Percentiles rank a stretch among this genome's conserved stretches.
Conservation (phyloP, 2,797 vertebrate species). For the Picus viridis region DNA sequence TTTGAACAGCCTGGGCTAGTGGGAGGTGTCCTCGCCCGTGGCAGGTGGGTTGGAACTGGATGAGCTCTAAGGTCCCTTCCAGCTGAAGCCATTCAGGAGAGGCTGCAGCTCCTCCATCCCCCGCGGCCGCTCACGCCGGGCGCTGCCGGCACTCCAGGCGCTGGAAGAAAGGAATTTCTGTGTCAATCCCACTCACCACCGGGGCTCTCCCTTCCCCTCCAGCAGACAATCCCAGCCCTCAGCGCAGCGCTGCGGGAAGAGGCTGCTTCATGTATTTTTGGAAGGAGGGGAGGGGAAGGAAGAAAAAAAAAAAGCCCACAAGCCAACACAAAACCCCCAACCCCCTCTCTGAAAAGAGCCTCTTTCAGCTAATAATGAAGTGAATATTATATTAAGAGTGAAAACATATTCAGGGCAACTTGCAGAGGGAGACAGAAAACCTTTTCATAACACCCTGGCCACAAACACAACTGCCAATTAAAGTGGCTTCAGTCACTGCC, state of each 20-base stretch:
- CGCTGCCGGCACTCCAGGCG: too few relatives aligned
- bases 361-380: constrained; percentile 78
- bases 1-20: too few relatives aligned
- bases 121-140: too few relatives aligned
- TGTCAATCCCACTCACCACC: constrained; percentile 38
- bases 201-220: constrained; percentile 61
- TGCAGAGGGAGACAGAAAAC: constrained; percentile 75
- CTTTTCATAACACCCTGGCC: constrained; percentile 78
- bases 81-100: too few relatives aligned
- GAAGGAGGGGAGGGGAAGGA: background rate
- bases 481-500: background rate
- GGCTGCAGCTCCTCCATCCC: background rate
- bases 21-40: too few relatives aligned
- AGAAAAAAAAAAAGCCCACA: background rate
- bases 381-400: constrained; percentile 78
- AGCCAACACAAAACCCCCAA: background rate
- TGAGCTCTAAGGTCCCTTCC: too few relatives aligned
- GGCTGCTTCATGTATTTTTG: constrained; percentile 67
- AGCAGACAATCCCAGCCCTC: constrained; percentile 63
- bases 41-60: too few relatives aligned
- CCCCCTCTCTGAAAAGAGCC: constrained; percentile 60
- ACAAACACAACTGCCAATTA: constrained; percentile 70
- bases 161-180: constrained; percentile 71
- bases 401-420: constrained; percentile 68
- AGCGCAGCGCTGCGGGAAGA: background rate